Evolutionary conservation across 2,888 invertebrate genomes (phyloP).

Genomic region (Cistogaster globosa): DNA sequence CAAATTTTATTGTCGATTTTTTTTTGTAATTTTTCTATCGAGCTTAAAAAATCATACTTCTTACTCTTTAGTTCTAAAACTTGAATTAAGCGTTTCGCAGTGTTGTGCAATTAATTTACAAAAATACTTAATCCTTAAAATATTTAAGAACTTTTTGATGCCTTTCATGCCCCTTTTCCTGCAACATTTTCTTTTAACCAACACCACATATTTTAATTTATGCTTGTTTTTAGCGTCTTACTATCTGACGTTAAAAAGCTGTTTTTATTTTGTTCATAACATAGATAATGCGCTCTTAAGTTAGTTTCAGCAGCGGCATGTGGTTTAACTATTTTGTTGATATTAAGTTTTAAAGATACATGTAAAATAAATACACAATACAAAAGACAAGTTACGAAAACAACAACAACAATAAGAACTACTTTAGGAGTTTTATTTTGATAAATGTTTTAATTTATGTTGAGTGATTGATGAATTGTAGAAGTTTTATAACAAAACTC

Average conservation of each 20-base stretch:
- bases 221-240: slow-evolving; percentile 23
- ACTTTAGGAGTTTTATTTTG: slow-evolving; percentile 60
- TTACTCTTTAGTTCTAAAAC: too few relatives aligned
- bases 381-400: slow-evolving; percentile 14
- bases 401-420: slow-evolving; percentile 19
- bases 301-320: slow-evolving; percentile 10
- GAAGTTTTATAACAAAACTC: slow-evolving; percentile 44
- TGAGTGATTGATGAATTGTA: slow-evolving; percentile 69
- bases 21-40: too few relatives aligned
- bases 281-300: slow-evolving; percentile 1
- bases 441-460: slow-evolving; percentile 68
- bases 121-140: too few relatives aligned
- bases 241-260: not conserved
- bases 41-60: too few relatives aligned
- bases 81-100: too few relatives aligned
- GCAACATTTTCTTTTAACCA: not conserved
- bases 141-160: too few relatives aligned
- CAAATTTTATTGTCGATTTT: too few relatives aligned
- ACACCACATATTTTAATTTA: slow-evolving; percentile 46
- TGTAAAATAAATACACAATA: slow-evolving; percentile 43
- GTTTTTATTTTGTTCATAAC: not conserved
- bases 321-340: slow-evolving; percentile 1
- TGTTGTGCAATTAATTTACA: too few relatives aligned
- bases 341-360: slow-evolving; percentile 11
- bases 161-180: not conserved